Conservation (phyloP, 2,888 invertebrate species). For the Dasysyrphus tricinctus region DNA sequence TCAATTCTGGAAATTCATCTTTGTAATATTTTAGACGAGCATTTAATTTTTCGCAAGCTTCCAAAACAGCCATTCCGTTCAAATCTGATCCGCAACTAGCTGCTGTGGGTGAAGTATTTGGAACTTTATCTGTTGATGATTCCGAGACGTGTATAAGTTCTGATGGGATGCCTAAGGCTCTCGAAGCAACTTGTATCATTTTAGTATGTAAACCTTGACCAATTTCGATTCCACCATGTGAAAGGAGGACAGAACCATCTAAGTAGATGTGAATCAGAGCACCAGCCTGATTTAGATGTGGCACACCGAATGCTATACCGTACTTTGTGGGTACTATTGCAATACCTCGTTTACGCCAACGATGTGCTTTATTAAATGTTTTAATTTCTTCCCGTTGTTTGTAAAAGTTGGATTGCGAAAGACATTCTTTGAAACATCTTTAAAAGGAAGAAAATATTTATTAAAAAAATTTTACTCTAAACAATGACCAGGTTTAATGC, state of each 20-base stretch:
- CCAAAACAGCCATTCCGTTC: constrained; percentile 94
- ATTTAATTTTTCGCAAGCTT: constrained; percentile 91
- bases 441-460: constrained; percentile 44
- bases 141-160: constrained; percentile 92
- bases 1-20: constrained; percentile 89
- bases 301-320: constrained; percentile 91
- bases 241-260: constrained; percentile 94
- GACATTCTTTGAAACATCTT: constrained; percentile 92
- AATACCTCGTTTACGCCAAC: constrained; percentile 94
- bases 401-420: constrained; percentile 87
- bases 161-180: constrained; percentile 88
- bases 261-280: constrained; percentile 94
- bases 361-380: constrained; percentile 90
- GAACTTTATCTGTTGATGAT: constrained; percentile 94
- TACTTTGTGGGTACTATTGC: constrained; percentile 92
- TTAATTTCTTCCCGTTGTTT: constrained; percentile 86
- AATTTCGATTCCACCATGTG: constrained; percentile 98
- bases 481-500: too few relatives aligned
- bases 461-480: background rate
- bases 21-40: constrained; percentile 90
- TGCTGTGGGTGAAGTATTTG: constrained; percentile 95
- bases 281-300: constrained; percentile 92
- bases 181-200: constrained; percentile 95
- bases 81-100: constrained; percentile 95
- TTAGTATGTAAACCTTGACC: constrained; percentile 98